Base-by-base conservation (phyloP, 2,113 vertebrate species). In the Pachypanchax playfairii region DNA sequence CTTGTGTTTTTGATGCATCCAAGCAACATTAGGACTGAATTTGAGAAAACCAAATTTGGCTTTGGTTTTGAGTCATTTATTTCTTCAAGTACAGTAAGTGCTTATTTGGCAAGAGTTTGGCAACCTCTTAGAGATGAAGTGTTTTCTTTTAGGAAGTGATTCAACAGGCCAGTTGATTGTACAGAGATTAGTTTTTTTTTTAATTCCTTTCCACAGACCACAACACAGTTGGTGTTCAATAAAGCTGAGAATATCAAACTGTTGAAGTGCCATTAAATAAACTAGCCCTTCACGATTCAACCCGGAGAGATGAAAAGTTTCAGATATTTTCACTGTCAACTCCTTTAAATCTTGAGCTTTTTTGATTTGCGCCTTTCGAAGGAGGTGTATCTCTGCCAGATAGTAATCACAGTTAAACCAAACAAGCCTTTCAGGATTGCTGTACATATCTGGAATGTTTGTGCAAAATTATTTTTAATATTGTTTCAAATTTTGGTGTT, bases 71-170 rank as follows among this genome's bases (percentile, higher is more conserved):
- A 63, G 64, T 58, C 50, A 64, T 83, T 82, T 84, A 81, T 89
- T 81, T 74, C 74, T 61, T 55, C 18, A 50, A 80, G 63, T 70
- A 72, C 76, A 74, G 79, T 86, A 80, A 89, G 88, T 88, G 88
- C 82, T 87, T 86, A 87, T 87, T 88, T 91, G 90, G 88, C 87
- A 89, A 74, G 55, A 65, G 70, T 70, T 48, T 55, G 61, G 58
- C 66, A 75, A 65, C 57, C 67, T 75, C 58, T 85, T 72, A 73
- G 50, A 48, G 61, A 82, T 73, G 60, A 86, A 83, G 77, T 71
- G 68, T 77, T 85, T 85, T 70, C 73, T 82, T 84, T 82, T 33
- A 57, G 65, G 31, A 79, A 79, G 65, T 60, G 58, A 72, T 77
- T 70, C 52, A 70, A 58, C 31, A 15, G 55, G 73, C 57, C 36